Evolutionary conservation across 2,113 vertebrate species (phyloP).

Genomic region (Melanerpes aurifrons): DNA sequence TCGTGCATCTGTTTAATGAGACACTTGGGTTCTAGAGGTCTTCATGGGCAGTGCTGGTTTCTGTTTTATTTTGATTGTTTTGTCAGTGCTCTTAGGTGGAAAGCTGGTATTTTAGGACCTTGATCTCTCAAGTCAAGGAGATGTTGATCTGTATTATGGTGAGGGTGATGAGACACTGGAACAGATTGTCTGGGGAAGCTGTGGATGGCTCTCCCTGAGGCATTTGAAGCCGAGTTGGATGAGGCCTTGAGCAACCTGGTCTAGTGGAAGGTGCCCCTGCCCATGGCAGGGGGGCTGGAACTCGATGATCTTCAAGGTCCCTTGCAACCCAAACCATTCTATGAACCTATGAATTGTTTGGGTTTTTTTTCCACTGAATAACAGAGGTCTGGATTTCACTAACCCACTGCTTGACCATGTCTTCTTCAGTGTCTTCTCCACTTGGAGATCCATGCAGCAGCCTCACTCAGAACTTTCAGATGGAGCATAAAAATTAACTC

Average conservation of each 20-base stretch:
- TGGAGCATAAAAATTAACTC: not conserved
- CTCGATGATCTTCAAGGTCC: too few species aligned
- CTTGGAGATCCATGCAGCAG: not conserved
- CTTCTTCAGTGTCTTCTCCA: too few species aligned
- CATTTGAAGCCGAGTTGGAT: too few species aligned
- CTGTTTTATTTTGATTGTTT: not conserved
- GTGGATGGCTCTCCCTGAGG: too few species aligned
- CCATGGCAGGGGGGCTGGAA: too few species aligned
- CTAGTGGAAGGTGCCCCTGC: too few species aligned
- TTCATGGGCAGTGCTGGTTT: rapidly evolving
- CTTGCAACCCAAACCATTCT: too few species aligned
- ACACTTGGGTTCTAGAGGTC: not conserved
- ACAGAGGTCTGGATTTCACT: not conserved
- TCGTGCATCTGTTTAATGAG: not conserved
- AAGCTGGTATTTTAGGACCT: not conserved
- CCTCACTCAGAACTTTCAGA: rapidly evolving
- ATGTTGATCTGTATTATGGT: not conserved
- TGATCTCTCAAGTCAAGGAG: not conserved
- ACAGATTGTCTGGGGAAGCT: too few species aligned
- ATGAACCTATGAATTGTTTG: not conserved
- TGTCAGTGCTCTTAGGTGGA: not conserved
- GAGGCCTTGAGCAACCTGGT: too few species aligned
- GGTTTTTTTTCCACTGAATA: rapidly evolving
- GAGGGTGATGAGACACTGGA: too few species aligned
- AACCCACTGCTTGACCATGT: rapidly evolving